Percentiles rank a stretch among this genome's conserved stretches.
Evolutionary conservation across 2,888 invertebrate genomes (phyloP).

Genomic region (Acleris literana): DNA sequence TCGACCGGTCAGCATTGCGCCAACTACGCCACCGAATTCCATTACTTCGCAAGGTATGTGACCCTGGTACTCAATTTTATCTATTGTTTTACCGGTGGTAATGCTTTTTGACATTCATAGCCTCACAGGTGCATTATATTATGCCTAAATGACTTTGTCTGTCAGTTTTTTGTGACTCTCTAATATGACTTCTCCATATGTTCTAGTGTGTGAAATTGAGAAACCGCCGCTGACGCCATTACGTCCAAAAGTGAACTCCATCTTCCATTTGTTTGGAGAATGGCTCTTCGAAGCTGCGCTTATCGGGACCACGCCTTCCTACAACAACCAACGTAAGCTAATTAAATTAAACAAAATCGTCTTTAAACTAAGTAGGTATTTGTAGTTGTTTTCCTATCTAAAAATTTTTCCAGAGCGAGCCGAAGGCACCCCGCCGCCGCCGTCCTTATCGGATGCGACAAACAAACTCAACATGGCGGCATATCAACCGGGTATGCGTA

Average conservation of each 20-base stretch:
- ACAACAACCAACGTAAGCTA: slow-evolving; percentile 64
- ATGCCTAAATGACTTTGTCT: too few species aligned
- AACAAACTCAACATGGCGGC: slow-evolving; percentile 89
- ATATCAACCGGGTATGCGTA: slow-evolving; percentile 86
- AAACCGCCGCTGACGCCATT: slow-evolving; percentile 88
- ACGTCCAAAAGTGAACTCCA: slow-evolving; percentile 96
- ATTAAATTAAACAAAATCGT: slow-evolving; percentile 1
- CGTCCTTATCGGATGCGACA: slow-evolving; percentile 87
- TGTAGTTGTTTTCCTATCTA: too few species aligned
- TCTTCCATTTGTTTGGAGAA: slow-evolving; percentile 96
- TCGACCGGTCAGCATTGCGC: slow-evolving; percentile 86
- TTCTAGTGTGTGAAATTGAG: slow-evolving; percentile 84
- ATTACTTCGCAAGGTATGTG: slow-evolving; percentile 71
- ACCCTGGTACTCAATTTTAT: slow-evolving; percentile 15
- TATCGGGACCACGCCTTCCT: slow-evolving; percentile 86
- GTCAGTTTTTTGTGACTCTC: not conserved
- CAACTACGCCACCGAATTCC: slow-evolving; percentile 86
- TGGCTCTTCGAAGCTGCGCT: slow-evolving; percentile 98
- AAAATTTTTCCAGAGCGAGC: slow-evolving; percentile 59
- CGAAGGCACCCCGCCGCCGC: slow-evolving; percentile 79
- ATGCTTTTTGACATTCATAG: too few species aligned
- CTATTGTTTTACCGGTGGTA: not conserved
- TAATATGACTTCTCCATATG: not conserved
- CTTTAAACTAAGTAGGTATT: not conserved
- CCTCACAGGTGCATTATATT: too few species aligned